Evolutionary conservation across 2,797 vertebrate genomes (phyloP).

Genomic region (Urocyon cinereoargenteus): DNA sequence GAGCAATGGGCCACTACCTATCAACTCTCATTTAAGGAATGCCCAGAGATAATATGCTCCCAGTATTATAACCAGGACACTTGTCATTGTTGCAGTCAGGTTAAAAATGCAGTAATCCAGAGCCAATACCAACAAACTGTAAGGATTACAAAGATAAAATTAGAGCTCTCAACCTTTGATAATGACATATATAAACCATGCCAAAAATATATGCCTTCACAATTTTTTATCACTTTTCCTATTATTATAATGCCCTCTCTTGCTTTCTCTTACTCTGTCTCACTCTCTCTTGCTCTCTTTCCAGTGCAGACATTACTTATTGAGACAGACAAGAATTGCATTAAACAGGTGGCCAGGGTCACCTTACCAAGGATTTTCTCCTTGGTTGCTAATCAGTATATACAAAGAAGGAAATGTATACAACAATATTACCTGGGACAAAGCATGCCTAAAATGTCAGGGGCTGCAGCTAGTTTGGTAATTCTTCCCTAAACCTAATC

Average conservation of each 20-base stretch:
- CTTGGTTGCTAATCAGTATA: not conserved
- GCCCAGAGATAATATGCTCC: not conserved
- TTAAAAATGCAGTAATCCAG: not conserved
- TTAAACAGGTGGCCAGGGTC: not conserved
- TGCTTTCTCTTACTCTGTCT: not conserved
- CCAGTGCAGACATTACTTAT: not conserved
- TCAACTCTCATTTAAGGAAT: not conserved
- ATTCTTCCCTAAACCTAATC: not conserved
- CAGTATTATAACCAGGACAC: not conserved
- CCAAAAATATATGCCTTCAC: not conserved
- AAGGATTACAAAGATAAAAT: slow-evolving; percentile 12
- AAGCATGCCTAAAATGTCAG: not conserved
- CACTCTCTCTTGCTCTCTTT: not conserved
- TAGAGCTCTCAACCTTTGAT: not conserved
- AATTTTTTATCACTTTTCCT: not conserved
- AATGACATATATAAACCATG: not conserved
- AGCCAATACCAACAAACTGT: not conserved
- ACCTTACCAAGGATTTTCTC: not conserved
- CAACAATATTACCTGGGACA: not conserved
- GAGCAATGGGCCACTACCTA: not conserved
- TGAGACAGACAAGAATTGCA: not conserved
- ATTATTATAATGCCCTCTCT: not conserved
- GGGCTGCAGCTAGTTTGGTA: not conserved
- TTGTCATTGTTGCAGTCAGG: not conserved
- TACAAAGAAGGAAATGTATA: not conserved